Conservation (phyloP, 2,888 invertebrate species). For the Microctonus aethiopoides region DNA sequence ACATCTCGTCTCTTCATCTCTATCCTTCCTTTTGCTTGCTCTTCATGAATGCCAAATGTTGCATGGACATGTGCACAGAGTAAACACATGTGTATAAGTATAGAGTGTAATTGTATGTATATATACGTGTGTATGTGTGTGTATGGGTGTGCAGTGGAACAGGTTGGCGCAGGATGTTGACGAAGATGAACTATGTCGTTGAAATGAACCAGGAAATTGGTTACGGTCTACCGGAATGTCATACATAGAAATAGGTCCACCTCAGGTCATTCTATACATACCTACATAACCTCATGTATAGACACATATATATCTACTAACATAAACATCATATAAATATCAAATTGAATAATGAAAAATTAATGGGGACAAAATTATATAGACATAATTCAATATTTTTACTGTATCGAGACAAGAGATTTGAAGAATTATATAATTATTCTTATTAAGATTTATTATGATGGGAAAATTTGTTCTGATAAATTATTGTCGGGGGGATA, state of each 20-base stretch:
- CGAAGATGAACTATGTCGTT: constrained; percentile 9
- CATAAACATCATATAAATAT: background rate
- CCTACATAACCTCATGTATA: background rate
- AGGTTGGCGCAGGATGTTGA: constrained; percentile 10
- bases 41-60: constrained; percentile 58
- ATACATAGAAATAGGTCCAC: constrained; percentile 14
- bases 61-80: constrained; percentile 11
- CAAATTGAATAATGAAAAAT: background rate
- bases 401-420: too few relatives aligned
- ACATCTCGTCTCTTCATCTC: background rate
- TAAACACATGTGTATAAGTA: constrained; percentile 20
- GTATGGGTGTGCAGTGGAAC: constrained; percentile 3
- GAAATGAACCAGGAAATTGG: constrained; percentile 14
- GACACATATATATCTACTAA: background rate
- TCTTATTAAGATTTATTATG: too few relatives aligned
- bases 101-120: background rate
- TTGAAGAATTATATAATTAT: too few relatives aligned
- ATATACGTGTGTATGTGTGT: constrained; percentile 21
- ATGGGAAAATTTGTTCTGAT: too few relatives aligned
- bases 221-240: constrained; percentile 13
- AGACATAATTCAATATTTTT: too few relatives aligned
- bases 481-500: too few relatives aligned
- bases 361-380: background rate
- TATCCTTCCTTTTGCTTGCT: constrained; percentile 46
- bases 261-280: background rate